phyloP scores from a whole-genome alignment of 1,140 invertebrate species.

The Megalopta genalis region DNA sequence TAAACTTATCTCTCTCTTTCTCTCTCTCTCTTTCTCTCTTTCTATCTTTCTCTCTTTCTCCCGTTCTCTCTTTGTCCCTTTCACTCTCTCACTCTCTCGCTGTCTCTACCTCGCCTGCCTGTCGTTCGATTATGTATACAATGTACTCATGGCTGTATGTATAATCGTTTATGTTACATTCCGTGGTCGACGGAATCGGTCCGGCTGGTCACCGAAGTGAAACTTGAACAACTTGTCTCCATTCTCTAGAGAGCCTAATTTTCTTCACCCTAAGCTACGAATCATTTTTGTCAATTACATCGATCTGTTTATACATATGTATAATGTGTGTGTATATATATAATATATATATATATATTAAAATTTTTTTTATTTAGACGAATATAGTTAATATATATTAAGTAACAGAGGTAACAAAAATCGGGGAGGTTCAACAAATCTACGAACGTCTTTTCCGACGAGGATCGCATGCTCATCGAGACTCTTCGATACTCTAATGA shows the following conservation, averaged over 20 bases:
- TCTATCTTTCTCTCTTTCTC: conserved; percentile 24
- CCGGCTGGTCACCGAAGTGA: conserved; percentile 57
- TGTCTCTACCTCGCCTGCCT: conserved; percentile 44
- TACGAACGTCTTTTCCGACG: conserved; percentile 43
- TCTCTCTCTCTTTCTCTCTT: no score
- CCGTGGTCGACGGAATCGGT: conserved; percentile 42
- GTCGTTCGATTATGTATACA: conserved; percentile 55
- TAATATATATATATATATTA: conserved; percentile 69
- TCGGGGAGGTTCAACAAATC: conserved; percentile 62
- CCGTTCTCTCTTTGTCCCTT: background rate
- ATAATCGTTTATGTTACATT: conserved; percentile 67
- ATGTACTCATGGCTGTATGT: conserved; percentile 58
- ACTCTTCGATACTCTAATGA: conserved; percentile 57
- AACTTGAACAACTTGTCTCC: conserved; percentile 74
- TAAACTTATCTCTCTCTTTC: background rate
- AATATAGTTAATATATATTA: conserved; percentile 67
- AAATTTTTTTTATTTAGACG: conserved; percentile 70
- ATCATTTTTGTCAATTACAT: conserved; percentile 72
- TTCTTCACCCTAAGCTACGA: conserved; percentile 68
- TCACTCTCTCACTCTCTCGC: no score
- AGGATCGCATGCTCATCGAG: conserved; percentile 43
- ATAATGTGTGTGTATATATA: conserved; percentile 31
- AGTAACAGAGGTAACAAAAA: conserved; percentile 72
- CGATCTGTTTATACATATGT: conserved; percentile 73
- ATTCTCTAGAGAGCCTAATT: conserved; percentile 64